Evolutionary conservation across 1,140 invertebrate genomes (phyloP), one percentile per base, ranked within the genome.

Genomic region (Brachionus manjavacas): DNA sequence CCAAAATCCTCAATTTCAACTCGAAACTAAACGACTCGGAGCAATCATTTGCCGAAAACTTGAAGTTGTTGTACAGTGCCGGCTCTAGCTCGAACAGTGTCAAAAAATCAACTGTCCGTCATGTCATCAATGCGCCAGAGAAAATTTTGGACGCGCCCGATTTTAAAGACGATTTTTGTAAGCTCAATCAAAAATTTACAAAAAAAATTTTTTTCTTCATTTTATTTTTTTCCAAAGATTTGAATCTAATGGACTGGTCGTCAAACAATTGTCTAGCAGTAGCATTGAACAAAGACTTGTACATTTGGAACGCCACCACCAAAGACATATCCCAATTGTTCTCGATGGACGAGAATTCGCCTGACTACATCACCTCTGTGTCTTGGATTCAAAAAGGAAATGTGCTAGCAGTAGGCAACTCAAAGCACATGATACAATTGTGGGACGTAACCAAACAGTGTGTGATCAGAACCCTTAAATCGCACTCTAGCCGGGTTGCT

Each of bases 181-280:
- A 16, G 52, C 9, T 20, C 1, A 55, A 94, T 95, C n/a, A n/a
- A n/a, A n/a, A n/a, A n/a, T n/a, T n/a, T n/a, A n/a, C n/a, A n/a
- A n/a, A 91, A 93, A 92, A 91, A 66, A 35, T 35, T 35, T 35
- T 35, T 31, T 31, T 31, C 28, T 28, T 2, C 3, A 28, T 28
- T 28, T 28, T 28, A 7, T 20, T 20, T 16, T 55, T 55, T 55
- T 98, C 96, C 91, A 98, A 23, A 55, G 52, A 84, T 91, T 91
- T 99, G 46, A 98, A 99, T 90, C 90, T 99, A 66, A 91, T 99
- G 85, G 96, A 98, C 89, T 99, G 97, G 97, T 96, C 95, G 85
- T 89, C 90, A 14, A 68, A 16, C 7, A 98, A 99, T 89, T 92
- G 96, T 85, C 90, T 99, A 46, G 96, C 96, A 16, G 96, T 98